Evolutionary conservation across 35 echinoderm and acorn worm species (phyloP).

Genomic region (Anneissia japonica): DNA sequence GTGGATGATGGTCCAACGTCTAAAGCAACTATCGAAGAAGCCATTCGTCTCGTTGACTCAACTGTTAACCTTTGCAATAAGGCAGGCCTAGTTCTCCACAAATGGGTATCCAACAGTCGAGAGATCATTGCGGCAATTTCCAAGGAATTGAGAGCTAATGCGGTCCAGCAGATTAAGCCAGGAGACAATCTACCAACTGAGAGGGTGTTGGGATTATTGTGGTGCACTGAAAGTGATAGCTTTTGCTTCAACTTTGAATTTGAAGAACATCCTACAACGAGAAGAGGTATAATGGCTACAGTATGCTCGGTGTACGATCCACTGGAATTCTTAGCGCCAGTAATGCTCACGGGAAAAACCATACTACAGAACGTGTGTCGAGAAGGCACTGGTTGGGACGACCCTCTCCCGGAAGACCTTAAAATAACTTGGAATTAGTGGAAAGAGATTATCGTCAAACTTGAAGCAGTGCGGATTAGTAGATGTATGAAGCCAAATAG

Average conservation of each 20-base stretch:
- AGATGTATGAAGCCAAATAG: conserved; percentile 28
- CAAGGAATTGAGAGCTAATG: no score
- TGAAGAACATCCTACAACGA: background rate
- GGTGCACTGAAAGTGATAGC: background rate
- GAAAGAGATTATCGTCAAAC: conserved; percentile 14
- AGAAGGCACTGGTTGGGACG: conserved; percentile 27
- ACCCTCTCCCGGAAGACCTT: conserved; percentile 34
- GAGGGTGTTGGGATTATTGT: conserved; percentile 14
- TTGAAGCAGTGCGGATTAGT: conserved; percentile 12
- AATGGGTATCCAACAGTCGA: no score
- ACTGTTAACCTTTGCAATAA: no score
- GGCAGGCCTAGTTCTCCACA: no score
- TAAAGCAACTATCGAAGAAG: background rate
- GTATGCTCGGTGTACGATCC: background rate
- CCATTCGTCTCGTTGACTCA: background rate
- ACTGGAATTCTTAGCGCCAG: background rate
- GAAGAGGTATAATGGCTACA: background rate
- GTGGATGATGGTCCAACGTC: conserved; percentile 5
- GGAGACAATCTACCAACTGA: conserved; percentile 18
- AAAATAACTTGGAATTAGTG: conserved; percentile 31
- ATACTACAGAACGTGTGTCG: conserved; percentile 32
- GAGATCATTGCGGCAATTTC: no score
- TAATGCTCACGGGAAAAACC: background rate
- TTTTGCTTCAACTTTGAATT: background rate
- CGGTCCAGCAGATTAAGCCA: no score